Evolutionary conservation across 2,797 vertebrate species (phyloP).

Genomic region (Poecilia gillii): DNA sequence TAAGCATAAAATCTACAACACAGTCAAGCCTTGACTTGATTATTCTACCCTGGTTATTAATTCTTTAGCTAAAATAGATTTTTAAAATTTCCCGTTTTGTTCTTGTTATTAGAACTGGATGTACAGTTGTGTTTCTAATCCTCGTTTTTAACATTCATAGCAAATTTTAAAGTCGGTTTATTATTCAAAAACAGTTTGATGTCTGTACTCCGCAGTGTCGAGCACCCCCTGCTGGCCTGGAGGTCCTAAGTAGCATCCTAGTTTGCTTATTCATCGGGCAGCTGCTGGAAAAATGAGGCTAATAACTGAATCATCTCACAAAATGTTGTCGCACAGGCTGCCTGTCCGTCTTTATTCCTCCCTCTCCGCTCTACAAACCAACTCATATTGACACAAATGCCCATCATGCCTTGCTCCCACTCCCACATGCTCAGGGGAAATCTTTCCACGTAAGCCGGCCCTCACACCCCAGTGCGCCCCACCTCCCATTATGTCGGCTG

Average conservation of each 20-base stretch:
- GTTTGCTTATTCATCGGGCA: neutral
- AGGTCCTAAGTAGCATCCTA: neutral
- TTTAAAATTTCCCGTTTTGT: neutral
- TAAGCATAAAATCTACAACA: neutral
- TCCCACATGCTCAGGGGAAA: slow-evolving; percentile 44
- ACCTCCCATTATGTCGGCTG: slow-evolving; percentile 8
- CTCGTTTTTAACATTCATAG: neutral
- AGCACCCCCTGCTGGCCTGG: neutral
- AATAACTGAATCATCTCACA: neutral
- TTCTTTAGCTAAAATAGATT: neutral
- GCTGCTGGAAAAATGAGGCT: too few species aligned
- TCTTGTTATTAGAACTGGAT: neutral
- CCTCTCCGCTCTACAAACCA: slow-evolving; percentile 25
- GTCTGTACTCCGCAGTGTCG: neutral
- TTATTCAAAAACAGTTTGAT: neutral
- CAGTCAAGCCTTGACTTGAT: neutral
- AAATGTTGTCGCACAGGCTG: neutral
- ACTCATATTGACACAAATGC: slow-evolving; percentile 31
- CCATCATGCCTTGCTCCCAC: slow-evolving; percentile 24
- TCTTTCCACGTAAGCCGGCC: slow-evolving; percentile 46
- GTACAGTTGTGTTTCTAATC: neutral
- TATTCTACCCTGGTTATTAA: neutral
- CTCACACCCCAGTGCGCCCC: neutral
- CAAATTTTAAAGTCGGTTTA: neutral
- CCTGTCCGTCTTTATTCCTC: slow-evolving; percentile 23